Conservation (phyloP, 2,113 vertebrate species). For the Dendropsophus ebraccatus region DNA sequence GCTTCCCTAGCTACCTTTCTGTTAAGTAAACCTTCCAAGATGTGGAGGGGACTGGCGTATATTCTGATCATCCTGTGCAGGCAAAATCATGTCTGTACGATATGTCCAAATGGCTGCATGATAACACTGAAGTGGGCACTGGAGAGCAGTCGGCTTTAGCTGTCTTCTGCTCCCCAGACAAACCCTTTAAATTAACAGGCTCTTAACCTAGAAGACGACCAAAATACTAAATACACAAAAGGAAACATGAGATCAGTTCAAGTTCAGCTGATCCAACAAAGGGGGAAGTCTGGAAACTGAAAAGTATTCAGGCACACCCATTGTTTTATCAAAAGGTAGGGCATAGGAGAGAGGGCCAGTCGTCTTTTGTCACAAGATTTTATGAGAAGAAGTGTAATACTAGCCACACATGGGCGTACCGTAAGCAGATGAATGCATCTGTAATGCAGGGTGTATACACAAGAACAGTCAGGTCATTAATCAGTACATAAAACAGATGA, state of each 20-base stretch:
- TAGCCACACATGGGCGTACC: conserved; percentile 37
- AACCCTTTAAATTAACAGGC: neutral
- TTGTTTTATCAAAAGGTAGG: conserved; percentile 39
- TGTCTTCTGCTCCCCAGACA: no score
- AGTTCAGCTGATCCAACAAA: conserved; percentile 1
- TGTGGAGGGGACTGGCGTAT: no score
- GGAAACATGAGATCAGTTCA: neutral
- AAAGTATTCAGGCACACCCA: conserved; percentile 27
- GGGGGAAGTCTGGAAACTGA: neutral
- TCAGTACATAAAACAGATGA: neutral
- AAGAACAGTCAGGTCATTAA: conserved; percentile 30
- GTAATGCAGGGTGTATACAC: conserved; percentile 44
- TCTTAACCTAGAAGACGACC: neutral
- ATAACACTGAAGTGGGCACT: no score
- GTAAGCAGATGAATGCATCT: conserved; percentile 35
- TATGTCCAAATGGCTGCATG: no score
- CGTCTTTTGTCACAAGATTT: conserved; percentile 17
- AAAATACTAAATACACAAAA: neutral
- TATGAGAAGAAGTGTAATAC: neutral
- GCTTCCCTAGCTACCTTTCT: no score
- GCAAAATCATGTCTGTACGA: no score
- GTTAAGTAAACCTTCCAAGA: no score
- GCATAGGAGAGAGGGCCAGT: neutral
- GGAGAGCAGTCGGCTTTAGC: no score
- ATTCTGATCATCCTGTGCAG: no score